Evolutionary conservation across 2,888 invertebrate species (phyloP).

Genomic region (Polia nebulosa): DNA sequence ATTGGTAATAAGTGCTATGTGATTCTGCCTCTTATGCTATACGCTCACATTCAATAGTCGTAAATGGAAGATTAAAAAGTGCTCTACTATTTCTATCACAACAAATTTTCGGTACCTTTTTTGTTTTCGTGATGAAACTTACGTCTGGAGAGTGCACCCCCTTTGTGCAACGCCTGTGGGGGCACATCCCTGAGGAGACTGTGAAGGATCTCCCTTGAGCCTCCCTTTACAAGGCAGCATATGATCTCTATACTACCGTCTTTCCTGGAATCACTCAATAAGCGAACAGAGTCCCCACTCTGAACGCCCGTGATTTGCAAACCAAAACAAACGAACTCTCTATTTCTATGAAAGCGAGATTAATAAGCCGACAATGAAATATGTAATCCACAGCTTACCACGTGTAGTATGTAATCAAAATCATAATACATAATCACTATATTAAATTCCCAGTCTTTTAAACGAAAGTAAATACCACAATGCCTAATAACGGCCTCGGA

Average conservation of each 20-base stretch:
- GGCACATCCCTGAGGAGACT: no score
- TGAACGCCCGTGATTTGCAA: no score
- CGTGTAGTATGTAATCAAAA: constrained; percentile 49
- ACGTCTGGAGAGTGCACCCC: no score
- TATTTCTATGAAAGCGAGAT: constrained; percentile 26
- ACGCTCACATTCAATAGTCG: neutral
- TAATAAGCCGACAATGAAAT: constrained; percentile 24
- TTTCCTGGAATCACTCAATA: no score
- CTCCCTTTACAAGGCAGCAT: no score
- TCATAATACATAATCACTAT: constrained; percentile 55
- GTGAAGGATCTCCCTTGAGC: no score
- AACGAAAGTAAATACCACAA: constrained; percentile 69
- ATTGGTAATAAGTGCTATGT: neutral
- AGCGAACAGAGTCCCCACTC: no score
- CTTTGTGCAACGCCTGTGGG: no score
- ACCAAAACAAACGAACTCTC: constrained; percentile 26
- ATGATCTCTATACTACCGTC: no score
- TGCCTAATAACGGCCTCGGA: constrained; percentile 56
- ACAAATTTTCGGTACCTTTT: neutral
- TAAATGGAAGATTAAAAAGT: neutral
- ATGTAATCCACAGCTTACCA: constrained; percentile 47
- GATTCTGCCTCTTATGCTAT: neutral
- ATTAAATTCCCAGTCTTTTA: constrained; percentile 61
- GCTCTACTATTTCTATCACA: neutral
- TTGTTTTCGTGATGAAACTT: no score